A percentile compares a stretch with the other conserved stretches of the same genome.
Conservation (phyloP, 2,797 vertebrate species). For the Naso thynnoides region DNA sequence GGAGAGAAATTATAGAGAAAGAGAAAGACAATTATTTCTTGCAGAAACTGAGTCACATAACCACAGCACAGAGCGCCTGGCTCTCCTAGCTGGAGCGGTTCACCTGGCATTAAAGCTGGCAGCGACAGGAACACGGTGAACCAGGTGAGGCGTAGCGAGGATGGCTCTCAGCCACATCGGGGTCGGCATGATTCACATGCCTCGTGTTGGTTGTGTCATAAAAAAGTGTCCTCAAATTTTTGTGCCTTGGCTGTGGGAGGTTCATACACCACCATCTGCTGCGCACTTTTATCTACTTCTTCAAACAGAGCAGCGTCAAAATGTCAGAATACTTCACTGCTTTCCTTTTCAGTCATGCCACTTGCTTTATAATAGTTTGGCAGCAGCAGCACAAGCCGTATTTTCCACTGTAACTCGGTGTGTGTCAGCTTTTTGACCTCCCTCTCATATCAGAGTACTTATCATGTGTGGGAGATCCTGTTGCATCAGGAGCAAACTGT, state of each 20-base stretch:
- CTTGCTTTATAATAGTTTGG: slow-evolving; percentile 16
- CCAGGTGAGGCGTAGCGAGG: slow-evolving; percentile 48
- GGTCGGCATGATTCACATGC: slow-evolving; percentile 43
- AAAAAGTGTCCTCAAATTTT: slow-evolving; percentile 46
- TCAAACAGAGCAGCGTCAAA: slow-evolving; percentile 41
- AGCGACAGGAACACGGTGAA: slow-evolving; percentile 43
- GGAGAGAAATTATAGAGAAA: slow-evolving; percentile 54
- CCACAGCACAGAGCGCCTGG: slow-evolving; percentile 19
- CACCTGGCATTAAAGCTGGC: slow-evolving; percentile 54
- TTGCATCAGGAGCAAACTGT: slow-evolving; percentile 78
- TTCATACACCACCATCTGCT: slow-evolving; percentile 52
- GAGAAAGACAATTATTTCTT: slow-evolving; percentile 54
- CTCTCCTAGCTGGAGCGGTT: slow-evolving; percentile 48
- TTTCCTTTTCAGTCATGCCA: slow-evolving; percentile 26
- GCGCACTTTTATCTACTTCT: slow-evolving; percentile 37
- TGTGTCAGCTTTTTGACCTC: slow-evolving; percentile 46
- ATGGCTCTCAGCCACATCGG: slow-evolving; percentile 52
- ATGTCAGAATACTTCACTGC: slow-evolving; percentile 32
- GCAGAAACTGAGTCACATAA: slow-evolving; percentile 57
- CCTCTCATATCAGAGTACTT: slow-evolving; percentile 32
- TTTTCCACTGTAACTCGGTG: slow-evolving; percentile 31
- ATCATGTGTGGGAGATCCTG: slow-evolving; percentile 67
- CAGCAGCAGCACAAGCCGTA: background rate
- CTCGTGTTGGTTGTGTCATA: slow-evolving; percentile 56
- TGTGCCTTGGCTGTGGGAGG: slow-evolving; percentile 36